phyloP scores from a whole-genome alignment of 1,140 invertebrate species.

The Heliconius congener region DNA sequence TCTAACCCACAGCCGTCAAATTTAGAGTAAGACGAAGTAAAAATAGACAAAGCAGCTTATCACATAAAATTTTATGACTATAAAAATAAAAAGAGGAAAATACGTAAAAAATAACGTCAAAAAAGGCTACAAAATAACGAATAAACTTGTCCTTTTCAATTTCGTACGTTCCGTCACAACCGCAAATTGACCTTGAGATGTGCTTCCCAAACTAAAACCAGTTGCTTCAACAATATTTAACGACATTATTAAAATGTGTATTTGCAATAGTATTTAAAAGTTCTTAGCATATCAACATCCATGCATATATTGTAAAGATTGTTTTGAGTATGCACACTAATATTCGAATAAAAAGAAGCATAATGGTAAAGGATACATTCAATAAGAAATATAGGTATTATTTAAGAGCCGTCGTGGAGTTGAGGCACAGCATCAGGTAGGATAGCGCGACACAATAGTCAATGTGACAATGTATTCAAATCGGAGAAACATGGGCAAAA shows the following conservation, averaged over 20 bases:
- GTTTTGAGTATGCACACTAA: background rate
- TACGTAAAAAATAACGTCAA: background rate
- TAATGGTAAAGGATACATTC: too few species aligned
- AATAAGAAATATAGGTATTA: too few species aligned
- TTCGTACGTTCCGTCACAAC: background rate
- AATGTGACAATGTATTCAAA: too few species aligned
- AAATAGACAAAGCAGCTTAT: too few species aligned
- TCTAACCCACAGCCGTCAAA: too few species aligned
- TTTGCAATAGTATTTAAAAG: background rate
- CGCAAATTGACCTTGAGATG: slow-evolving; percentile 10
- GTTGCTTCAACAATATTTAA: background rate
- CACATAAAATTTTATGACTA: too few species aligned
- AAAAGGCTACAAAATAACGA: background rate
- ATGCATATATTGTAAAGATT: background rate
- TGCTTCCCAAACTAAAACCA: background rate
- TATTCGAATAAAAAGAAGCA: too few species aligned
- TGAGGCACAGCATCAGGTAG: too few species aligned
- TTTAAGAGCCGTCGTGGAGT: too few species aligned
- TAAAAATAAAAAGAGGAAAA: background rate
- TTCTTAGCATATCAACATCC: background rate
- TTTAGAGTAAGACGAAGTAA: too few species aligned
- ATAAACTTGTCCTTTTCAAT: background rate
- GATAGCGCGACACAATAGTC: too few species aligned
- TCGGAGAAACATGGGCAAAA: too few species aligned
- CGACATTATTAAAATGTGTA: background rate